These are phyloP conservation scores for Lasioglossum leucozonium DNA, from an alignment of 2,888 invertebrate species.

Conservation along the genomic window DNA sequence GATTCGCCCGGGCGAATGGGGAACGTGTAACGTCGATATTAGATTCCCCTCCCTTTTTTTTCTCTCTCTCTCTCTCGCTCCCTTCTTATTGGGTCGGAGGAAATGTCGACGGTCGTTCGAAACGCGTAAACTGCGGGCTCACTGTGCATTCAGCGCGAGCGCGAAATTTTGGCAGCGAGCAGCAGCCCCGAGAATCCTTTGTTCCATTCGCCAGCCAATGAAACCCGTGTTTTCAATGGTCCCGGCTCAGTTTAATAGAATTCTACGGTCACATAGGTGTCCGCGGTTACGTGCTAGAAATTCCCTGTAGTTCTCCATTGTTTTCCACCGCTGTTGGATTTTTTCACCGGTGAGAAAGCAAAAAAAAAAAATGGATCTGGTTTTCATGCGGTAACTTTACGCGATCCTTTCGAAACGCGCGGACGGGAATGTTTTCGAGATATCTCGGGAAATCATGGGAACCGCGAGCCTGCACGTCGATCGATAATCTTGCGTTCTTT, in stretches of 20 bases:
- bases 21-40: constrained; percentile 1
- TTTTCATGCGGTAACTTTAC: neutral
- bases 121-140: neutral
- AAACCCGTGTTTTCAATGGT: neutral
- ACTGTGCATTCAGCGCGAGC: neutral
- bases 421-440: neutral
- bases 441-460: neutral
- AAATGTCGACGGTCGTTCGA: neutral
- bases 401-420: neutral
- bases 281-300: neutral
- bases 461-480: neutral
- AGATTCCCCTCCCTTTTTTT: neutral
- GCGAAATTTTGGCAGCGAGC: neutral
- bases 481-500: neutral
- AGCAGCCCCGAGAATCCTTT: neutral
- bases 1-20: neutral
- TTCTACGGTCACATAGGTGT: neutral
- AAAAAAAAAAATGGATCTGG: neutral
- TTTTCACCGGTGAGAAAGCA: neutral
- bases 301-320: neutral
- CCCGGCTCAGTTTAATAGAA: neutral
- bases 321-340: neutral
- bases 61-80: neutral
- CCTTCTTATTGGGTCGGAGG: neutral
- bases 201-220: neutral